Evolutionary conservation across 1,140 invertebrate species (phyloP).

Genomic region (Mylabris phalerata): DNA sequence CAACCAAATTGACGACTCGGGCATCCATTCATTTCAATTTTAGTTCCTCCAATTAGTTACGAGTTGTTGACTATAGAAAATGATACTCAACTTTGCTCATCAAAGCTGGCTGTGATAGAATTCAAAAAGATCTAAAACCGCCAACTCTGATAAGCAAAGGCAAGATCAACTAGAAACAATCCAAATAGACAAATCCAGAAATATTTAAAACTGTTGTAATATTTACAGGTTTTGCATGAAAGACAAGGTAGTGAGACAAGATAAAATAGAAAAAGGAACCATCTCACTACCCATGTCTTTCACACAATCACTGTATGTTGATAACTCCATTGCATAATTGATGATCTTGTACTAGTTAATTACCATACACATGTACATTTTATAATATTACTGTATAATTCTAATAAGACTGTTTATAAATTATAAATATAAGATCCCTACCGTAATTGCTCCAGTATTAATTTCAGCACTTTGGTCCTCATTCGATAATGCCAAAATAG

Average conservation of each 20-base stretch:
- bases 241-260: slow-evolving; percentile 90
- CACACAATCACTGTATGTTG: slow-evolving; percentile 44
- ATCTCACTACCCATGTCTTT: slow-evolving; percentile 97
- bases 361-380: neutral
- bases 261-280: slow-evolving; percentile 44
- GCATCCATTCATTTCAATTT: slow-evolving; percentile 39
- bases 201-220: slow-evolving; percentile 3
- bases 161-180: slow-evolving; percentile 12
- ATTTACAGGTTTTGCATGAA: slow-evolving; percentile 52
- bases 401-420: slow-evolving; percentile 2
- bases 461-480: slow-evolving; percentile 24
- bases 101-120: slow-evolving; percentile 80
- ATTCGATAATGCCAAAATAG: slow-evolving; percentile 33
- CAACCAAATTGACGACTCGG: slow-evolving; percentile 64
- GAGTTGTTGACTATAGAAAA: neutral
- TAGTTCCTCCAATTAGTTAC: neutral
- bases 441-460: slow-evolving; percentile 28
- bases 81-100: slow-evolving; percentile 59
- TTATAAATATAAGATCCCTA: slow-evolving; percentile 22
- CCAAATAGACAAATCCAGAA: no score
- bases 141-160: slow-evolving; percentile 61
- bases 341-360: neutral
- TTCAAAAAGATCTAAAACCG: slow-evolving; percentile 56
- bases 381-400: neutral
- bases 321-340: neutral